Base-by-base conservation (phyloP, 2,797 vertebrate species). In the Limnodromus scolopaceus region DNA sequence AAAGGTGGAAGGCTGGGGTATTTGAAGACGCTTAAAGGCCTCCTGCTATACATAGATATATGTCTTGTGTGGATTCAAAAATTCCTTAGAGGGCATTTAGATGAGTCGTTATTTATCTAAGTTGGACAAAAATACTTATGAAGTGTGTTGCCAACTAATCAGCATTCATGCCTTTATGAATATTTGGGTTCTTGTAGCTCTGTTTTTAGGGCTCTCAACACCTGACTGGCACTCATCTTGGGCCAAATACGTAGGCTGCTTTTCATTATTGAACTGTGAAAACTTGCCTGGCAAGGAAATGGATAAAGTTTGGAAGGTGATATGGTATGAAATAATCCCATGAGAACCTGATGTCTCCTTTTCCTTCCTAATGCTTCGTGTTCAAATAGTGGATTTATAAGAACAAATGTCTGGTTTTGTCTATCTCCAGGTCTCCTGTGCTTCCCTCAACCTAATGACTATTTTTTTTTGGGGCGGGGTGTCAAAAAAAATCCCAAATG, bases 41-140 rank as follows among this genome's bases (percentile, higher is more conserved):
- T 89, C 9, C 30, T 79, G 20, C 23, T 91, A 0, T 34, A n/a
- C 0, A 0, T 45, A 38, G 28, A 14, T 36, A 32, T 16, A 32
- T 58, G 15, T 51, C 32, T 54, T 54, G 6, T 27, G n/a, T 70
- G 60, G 39, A 49, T 80, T 83, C 15, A 74, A 9, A 82, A 85
- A 51, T 80, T 11, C 23, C 20, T 66, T 70, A 27, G 12, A 4
- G 17, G 27, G 2, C 27, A 10, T 85, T 92, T 65, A 66, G 43
- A 23, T 72, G 18, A 74, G 18, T 57, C n/a, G 10, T 3, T 46
- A 66, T 18, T 91, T 66, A 41, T 19, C 58, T 16, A 9, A 48
- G 14, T 38, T 53, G n/a, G 32, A 46, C 32, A 76, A 76, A 91
- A 61, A 7, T 46, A 30, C 16, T 66, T 61, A 3, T 63, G 11